Base-by-base conservation (phyloP, 2,888 invertebrate genomes). In the Tanaodytes sp. region DNA sequence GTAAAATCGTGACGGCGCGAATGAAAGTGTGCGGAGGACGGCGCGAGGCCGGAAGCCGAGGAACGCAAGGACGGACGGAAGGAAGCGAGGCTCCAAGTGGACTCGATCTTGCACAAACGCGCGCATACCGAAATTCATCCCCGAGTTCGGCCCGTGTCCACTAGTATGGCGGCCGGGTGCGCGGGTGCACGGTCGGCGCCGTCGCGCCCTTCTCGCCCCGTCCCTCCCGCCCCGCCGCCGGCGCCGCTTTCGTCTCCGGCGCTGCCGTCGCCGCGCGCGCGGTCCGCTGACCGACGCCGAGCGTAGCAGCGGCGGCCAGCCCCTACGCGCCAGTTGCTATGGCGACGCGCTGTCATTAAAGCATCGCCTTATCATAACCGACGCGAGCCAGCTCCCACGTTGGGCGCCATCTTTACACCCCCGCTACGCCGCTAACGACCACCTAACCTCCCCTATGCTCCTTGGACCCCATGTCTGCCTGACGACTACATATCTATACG, bases 331-430 rank as follows among this genome's bases (percentile, higher is more conserved):
- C 79, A 77, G 83, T 83, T 80, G 76, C 82, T 80, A 83, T 81
- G 78, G 84, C 73, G 77, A 82, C 83, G 71, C 79, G 81, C 83
- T 84, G 84, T 84, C 84, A 84, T 84, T 84, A 84, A 83, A 84
- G 84, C 84, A 83, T 84, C 84, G 84, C 84, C 84, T 84, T 84
- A 84, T 84, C 84, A 84, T 84, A 84, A 84, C 84, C 82, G 82
- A 82, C 81, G 82, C 83, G 82, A 79, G 81, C 82, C 82, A 79
- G 79, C 76, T 76, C 76, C 76, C 76, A 75, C 69, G 65, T 61
- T 73, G 76, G 82, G 76, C 84, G 83, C 83, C 84, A 82, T 84
- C 83, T 84, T 83, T 84, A 81, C 82, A 82, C 82, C 79, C 79
- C 79, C 77, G 69, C 73, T 70, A 71, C 45, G 63, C 48, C 51